These are phyloP conservation scores for Camponotus fellah DNA, from an alignment of 2,888 invertebrate genomes.

Conservation along the genomic window DNA sequence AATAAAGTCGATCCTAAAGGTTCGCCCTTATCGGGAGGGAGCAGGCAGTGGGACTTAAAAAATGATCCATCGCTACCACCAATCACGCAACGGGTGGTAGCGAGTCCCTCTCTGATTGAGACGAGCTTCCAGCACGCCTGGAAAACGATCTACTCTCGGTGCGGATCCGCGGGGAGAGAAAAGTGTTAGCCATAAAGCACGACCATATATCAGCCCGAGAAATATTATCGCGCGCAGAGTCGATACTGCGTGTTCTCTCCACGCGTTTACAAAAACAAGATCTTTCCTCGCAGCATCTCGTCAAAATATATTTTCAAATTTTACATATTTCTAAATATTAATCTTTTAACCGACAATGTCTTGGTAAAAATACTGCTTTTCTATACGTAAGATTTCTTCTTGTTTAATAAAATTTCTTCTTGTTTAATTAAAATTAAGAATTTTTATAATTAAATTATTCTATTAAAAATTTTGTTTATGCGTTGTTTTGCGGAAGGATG, in stretches of 20 bases:
- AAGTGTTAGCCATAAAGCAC: conserved; percentile 73
- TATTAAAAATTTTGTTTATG: not conserved
- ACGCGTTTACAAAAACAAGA: conserved; percentile 38
- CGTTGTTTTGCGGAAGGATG: not conserved
- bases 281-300: not conserved
- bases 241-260: conserved; percentile 55
- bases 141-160: conserved; percentile 71
- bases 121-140: conserved; percentile 73
- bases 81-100: conserved; percentile 82
- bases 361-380: not conserved
- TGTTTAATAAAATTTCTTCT: not conserved
- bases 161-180: conserved; percentile 67
- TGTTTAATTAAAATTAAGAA: not conserved
- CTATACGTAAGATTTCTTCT: not conserved
- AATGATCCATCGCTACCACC: conserved; percentile 83
- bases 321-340: not conserved
- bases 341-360: not conserved
- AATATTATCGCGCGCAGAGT: conserved; percentile 53
- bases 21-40: conserved; percentile 80
- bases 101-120: conserved; percentile 79
- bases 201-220: conserved; percentile 68
- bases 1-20: conserved; percentile 51
- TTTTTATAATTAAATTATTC: not conserved
- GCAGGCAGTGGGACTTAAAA: conserved; percentile 81
- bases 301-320: not conserved